Evolutionary conservation across 2,797 vertebrate species (phyloP), one percentile per base, ranked within the genome.

Genomic region (Premnoplex brunnescens): DNA sequence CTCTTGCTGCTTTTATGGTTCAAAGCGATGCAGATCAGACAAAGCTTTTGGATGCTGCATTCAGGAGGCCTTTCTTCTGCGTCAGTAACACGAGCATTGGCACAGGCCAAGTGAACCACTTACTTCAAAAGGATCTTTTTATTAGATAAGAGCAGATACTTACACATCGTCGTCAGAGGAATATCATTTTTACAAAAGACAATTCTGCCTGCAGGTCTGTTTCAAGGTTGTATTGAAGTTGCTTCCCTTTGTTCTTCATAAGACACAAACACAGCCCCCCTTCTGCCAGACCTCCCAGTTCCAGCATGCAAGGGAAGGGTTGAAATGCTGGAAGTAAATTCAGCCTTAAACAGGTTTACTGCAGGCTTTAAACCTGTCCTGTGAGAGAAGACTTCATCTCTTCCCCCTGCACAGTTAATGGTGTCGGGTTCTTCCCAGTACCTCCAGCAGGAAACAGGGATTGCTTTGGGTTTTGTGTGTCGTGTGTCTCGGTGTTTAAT

Each of bases 91-190:
- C 32, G 24, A 67, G 59, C 36, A 1, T 13, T 82, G 92, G 88
- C 93, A 77, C 81, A 85, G 58, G 27, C 88, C 79, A 73, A 15
- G 85, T n/a, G 36, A 92, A 43, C 60, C 89, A 81, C 54, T 94
- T 36, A 48, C 80, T 94, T 91, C 95, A 86, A 85, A 96, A 89
- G 84, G 84, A 44, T 58, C 63, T 87, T 77, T 94, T 81, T 83
- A 23, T 74, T 30, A 64, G 91, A 24, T 68, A n/a, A 88, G 78
- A 96, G 91, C 93, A 93, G 95, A 72, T 76, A 89, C 81, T 94
- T 74, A 43, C 71, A 91, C 84, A 4, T 43, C 1, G 0, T 32
- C 75, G 58, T 43, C 56, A 76, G 67, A 79, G 86, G 52, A 89
- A 77, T 44, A 88, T 71, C 4, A 5, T 89, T 80, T 88, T 74